Conservation (phyloP, 2,797 vertebrate species). For the Molothrus ater region DNA sequence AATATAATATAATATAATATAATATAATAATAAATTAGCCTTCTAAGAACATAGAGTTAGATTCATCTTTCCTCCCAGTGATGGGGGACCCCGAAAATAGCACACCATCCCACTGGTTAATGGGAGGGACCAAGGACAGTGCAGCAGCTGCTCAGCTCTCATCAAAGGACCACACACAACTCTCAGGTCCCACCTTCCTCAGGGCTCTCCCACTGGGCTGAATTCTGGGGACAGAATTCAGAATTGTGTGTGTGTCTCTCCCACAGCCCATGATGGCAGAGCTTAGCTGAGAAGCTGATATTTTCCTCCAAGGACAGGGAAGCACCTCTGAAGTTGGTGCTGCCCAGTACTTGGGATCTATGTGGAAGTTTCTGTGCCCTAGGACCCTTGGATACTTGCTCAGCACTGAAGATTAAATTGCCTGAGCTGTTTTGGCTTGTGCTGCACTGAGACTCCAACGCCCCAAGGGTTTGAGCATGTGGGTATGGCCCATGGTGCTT, state of each 20-base stretch:
- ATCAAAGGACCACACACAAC: fast-evolving
- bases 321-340: neutral
- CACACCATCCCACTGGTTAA: neutral
- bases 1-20: no score
- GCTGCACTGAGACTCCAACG: neutral
- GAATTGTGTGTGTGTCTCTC: neutral
- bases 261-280: neutral
- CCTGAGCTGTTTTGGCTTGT: neutral
- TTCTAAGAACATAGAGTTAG: neutral
- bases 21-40: neutral
- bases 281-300: neutral
- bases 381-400: neutral
- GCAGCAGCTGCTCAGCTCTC: neutral
- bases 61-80: neutral
- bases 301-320: neutral
- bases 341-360: fast-evolving
- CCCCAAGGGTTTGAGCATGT: fast-evolving
- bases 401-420: neutral
- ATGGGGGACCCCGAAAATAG: neutral
- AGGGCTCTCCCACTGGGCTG: neutral
- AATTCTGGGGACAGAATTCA: neutral
- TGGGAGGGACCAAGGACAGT: neutral
- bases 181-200: neutral
- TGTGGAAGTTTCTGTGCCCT: fast-evolving
- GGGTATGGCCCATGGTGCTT: neutral